Evolutionary conservation across 2,113 vertebrate genomes (phyloP), one percentile per base, ranked within the genome.

Genomic region (Phylloscopus trochiloides): DNA sequence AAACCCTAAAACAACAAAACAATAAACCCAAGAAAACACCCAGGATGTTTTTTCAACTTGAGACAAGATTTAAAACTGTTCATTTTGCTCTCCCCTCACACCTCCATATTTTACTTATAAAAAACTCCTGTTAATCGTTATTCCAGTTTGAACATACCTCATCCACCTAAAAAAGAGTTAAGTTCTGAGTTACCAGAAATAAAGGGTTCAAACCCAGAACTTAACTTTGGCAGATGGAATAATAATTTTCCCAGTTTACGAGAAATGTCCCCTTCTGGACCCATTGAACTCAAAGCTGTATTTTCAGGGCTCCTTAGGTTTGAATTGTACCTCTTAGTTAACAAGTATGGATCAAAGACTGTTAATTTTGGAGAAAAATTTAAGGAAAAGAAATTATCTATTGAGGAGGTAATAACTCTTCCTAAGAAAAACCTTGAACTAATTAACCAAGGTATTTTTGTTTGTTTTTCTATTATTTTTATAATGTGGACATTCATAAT

Each of bases 401-500:
- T 1, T 32, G 50, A 72, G 57, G 71, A 67, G 17, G 17, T 42
- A 80, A 75, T 52, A 87, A 83, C 18, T 26, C n/a, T 65, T 75
- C 43, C 32, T 54, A 90, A 79, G 36, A 68, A 90, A 83, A 90
- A 28, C 6, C 6, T 21, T 79, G 59, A 66, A 67, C 55, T 80
- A 81, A 91, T 42, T 52, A 68, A 79, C 19, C 32, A 21, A 19
- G 36, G 18, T 6, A 3, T 12, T 16, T 34, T 38, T 77, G 24
- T 31, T 81, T 72, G 50, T 4, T 36, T 79, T 68, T 55, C 38
- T 40, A 24, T 50, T 83, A 26, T 88, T 84, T 95, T 95, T 94
- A 90, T 72, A 90, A 61, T 40, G 72, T 86, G 75, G 85, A 95
- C 93, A 93, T 81, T 92, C 36, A 93, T 70, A 82, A 97, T 63